These are phyloP conservation scores for Deroplatys truncata DNA, from an alignment of 2,888 invertebrate genomes.

Conservation along the genomic window DNA sequence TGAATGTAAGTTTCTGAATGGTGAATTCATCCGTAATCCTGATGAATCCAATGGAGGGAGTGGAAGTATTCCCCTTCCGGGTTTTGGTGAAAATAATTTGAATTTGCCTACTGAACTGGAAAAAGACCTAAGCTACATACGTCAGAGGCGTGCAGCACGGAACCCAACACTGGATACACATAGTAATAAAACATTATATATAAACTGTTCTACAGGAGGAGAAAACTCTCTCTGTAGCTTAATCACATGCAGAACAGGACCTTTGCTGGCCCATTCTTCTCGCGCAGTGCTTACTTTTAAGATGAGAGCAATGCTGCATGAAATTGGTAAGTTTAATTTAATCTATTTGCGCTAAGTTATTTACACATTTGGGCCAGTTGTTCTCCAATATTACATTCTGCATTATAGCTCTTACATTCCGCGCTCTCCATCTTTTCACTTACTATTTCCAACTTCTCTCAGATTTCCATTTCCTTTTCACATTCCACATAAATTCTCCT, in stretches of 20 bases:
- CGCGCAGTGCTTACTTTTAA: neutral
- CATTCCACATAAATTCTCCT: too few relatives aligned
- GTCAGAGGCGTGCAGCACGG: neutral
- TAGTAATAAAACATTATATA: neutral
- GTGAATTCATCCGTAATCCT: neutral
- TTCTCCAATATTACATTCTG: too few relatives aligned
- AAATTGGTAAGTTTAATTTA: neutral
- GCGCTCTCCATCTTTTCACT: too few relatives aligned
- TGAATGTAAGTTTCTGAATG: neutral
- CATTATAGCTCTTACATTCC: too few relatives aligned
- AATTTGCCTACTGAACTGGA: neutral
- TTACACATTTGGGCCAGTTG: too few relatives aligned
- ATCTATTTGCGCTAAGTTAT: too few relatives aligned
- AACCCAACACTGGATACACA: neutral
- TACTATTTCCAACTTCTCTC: too few relatives aligned
- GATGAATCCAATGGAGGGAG: neutral
- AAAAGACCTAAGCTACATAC: neutral
- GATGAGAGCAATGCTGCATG: neutral
- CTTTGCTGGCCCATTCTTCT: neutral
- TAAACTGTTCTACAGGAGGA: neutral
- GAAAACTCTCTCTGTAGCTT: neutral
- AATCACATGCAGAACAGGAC: neutral
- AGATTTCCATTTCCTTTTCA: too few relatives aligned
- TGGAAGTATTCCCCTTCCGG: neutral
- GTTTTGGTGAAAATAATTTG: neutral